phyloP scores from a whole-genome alignment of 1,140 invertebrate species.

The Leptonema lineaticorne region DNA sequence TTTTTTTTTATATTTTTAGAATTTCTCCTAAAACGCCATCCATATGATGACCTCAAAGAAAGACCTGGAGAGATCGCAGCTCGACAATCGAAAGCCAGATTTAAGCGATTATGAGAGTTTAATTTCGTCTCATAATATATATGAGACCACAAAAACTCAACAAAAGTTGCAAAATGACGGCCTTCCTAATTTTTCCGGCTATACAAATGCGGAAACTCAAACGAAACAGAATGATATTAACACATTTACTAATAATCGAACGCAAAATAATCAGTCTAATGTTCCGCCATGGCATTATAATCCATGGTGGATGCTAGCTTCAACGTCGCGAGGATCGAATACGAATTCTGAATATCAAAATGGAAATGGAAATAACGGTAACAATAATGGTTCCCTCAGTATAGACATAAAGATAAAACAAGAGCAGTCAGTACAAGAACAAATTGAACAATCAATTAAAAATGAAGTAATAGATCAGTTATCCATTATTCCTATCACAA shows the following conservation, averaged over 20 bases:
- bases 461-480: conserved; percentile 40
- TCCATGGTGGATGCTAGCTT: conserved; percentile 58
- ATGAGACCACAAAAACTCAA: conserved; percentile 49
- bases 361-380: conserved; percentile 42
- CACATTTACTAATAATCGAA: conserved; percentile 31
- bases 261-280: conserved; percentile 46
- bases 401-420: conserved; percentile 54
- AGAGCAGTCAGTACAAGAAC: conserved; percentile 46
- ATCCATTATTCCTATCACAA: conserved; percentile 37
- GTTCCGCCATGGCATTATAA: conserved; percentile 55
- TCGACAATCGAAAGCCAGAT: conserved; percentile 51
- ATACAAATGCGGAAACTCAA: conserved; percentile 55
- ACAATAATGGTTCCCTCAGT: conserved; percentile 9
- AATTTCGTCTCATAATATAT: conserved; percentile 55
- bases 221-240: conserved; percentile 52
- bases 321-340: conserved; percentile 48
- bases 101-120: conserved; percentile 54
- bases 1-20: too few relatives aligned
- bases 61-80: conserved; percentile 45
- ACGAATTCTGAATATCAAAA: conserved; percentile 49
- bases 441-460: conserved; percentile 34
- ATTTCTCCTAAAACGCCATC: not conserved
- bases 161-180: conserved; percentile 12
- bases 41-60: conserved; percentile 47
- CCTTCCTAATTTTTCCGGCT: conserved; percentile 54